phyloP scores from a whole-genome alignment of 2,888 invertebrate genomes.

The Agriotes lineatus region DNA sequence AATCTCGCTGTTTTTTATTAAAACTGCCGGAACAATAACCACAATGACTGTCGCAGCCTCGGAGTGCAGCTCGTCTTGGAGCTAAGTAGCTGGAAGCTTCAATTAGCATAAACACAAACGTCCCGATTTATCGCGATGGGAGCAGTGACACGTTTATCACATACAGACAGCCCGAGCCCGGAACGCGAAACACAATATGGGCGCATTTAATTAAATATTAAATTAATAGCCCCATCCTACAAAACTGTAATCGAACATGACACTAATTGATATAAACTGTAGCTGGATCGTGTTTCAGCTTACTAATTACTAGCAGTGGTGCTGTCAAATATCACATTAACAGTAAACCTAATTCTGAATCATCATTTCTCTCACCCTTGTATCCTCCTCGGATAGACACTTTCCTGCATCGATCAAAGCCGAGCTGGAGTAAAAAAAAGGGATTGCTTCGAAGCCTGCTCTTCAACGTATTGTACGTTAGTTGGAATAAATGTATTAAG shows the following conservation, averaged over 20 bases:
- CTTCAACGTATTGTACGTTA: too few relatives aligned
- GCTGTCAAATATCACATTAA: conserved; percentile 19
- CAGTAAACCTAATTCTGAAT: not conserved
- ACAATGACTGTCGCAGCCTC: too few relatives aligned
- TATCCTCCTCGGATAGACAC: too few relatives aligned
- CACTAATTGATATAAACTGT: conserved; percentile 27
- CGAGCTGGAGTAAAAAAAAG: too few relatives aligned
- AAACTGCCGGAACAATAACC: too few relatives aligned
- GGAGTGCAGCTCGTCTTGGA: too few relatives aligned
- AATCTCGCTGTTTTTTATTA: too few relatives aligned
- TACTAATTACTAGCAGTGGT: conserved; percentile 18
- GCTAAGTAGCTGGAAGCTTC: too few relatives aligned
- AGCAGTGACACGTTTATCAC: not conserved
- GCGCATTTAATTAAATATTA: conserved; percentile 18
- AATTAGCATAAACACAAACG: not conserved
- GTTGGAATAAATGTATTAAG: too few relatives aligned
- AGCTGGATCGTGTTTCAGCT: conserved; percentile 9
- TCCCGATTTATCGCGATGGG: not conserved
- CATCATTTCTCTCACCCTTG: too few relatives aligned
- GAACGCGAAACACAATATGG: not conserved
- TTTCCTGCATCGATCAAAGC: too few relatives aligned
- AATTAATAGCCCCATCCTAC: conserved; percentile 18
- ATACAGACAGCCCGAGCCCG: not conserved
- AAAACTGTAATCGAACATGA: conserved; percentile 29
- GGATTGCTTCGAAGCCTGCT: too few relatives aligned